Evolutionary conservation across 2,797 vertebrate species (phyloP).

Genomic region (Botia kubotai): DNA sequence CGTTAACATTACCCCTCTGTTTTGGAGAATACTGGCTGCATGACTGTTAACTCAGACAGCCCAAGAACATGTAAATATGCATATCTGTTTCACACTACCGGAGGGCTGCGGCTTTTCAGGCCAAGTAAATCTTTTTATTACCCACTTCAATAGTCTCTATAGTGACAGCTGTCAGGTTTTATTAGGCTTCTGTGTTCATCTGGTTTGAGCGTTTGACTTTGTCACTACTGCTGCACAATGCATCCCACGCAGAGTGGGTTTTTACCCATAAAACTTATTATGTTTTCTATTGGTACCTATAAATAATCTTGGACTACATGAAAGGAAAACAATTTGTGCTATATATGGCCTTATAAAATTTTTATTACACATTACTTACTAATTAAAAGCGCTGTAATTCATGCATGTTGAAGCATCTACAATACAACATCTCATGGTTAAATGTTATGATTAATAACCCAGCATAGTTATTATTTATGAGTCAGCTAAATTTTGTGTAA

Average conservation of each 20-base stretch:
- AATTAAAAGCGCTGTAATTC: neutral
- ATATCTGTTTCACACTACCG: neutral
- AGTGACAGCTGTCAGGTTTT: constrained; percentile 74
- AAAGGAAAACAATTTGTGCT: neutral
- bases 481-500: neutral
- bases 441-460: too few relatives aligned
- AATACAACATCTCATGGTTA: too few relatives aligned
- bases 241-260: neutral
- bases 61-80: neutral
- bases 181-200: constrained; percentile 64
- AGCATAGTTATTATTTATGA: too few relatives aligned
- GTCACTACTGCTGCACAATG: constrained; percentile 27
- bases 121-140: neutral
- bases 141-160: neutral
- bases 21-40: constrained; percentile 34
- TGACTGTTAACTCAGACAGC: constrained; percentile 46
- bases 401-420: too few relatives aligned
- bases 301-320: neutral
- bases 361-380: neutral
- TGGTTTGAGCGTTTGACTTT: constrained; percentile 41
- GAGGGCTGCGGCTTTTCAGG: neutral
- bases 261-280: neutral
- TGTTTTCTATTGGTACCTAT: neutral
- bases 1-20: constrained; percentile 39
- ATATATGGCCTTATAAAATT: neutral